These are phyloP conservation scores for Chromobotia macracanthus DNA, from an alignment of 2,797 vertebrate genomes.

Conservation along the genomic window DNA sequence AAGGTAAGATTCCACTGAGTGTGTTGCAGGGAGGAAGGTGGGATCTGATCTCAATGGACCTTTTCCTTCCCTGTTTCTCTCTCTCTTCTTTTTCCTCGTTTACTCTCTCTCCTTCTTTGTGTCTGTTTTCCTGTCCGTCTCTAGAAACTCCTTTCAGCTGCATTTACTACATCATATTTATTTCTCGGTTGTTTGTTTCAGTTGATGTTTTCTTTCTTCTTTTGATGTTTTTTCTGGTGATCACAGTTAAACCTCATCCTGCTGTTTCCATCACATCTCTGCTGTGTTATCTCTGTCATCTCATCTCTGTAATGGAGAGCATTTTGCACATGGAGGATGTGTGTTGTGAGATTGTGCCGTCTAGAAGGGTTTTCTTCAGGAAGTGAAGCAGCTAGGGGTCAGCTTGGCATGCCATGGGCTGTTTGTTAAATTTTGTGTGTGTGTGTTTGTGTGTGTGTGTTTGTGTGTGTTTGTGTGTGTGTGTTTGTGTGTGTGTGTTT, in stretches of 20 bases:
- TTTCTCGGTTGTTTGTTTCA: neutral
- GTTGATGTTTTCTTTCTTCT: neutral
- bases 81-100: neutral
- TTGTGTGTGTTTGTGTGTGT: constrained; percentile 3
- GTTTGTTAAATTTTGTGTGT: constrained; percentile 37
- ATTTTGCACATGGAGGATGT: constrained; percentile 58
- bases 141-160: neutral
- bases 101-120: constrained; percentile 14
- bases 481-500: no score
- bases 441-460: constrained; percentile 28
- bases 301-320: constrained; percentile 50
- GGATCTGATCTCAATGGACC: constrained; percentile 22
- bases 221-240: neutral
- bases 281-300: neutral
- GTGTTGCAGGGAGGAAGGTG: constrained; percentile 4
- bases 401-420: constrained; percentile 41
- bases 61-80: constrained; percentile 17
- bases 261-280: neutral
- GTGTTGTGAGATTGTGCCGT: constrained; percentile 51
- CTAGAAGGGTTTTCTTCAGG: constrained; percentile 57
- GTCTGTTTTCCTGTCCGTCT: neutral
- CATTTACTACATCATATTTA: neutral
- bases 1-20: constrained; percentile 65
- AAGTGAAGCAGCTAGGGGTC: constrained; percentile 62
- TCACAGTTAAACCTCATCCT: neutral